Evolutionary conservation across 2,888 invertebrate species (phyloP), one percentile per base, ranked within the genome.

Genomic region (Dicyrtomina minuta): DNA sequence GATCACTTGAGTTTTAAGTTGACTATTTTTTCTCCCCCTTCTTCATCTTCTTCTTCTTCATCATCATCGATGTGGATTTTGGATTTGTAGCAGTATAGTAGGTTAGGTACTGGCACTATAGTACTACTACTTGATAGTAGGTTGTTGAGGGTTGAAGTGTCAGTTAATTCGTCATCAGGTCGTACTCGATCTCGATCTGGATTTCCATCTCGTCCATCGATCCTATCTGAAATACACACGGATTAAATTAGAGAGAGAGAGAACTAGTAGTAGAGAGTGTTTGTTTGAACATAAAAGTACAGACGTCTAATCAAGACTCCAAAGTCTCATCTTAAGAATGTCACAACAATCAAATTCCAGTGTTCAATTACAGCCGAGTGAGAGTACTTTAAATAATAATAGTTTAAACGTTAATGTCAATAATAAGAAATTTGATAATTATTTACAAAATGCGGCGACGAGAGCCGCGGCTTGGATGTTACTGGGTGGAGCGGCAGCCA

Each of bases 381-480:
- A 64, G 33, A 39, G 33, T 41, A 15, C 33, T 33, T 33, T 33
- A 33, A 33, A 33, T 33, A 33, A 33, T 33, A 33, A 33, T 33
- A 33, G 26, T 55, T 5, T 33, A 5, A 33, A 33, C 33, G 33
- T 33, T 33, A 43, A 39, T 39, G 33, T 22, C 8, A 59, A 39
- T 41, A 43, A 39, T 39, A 68, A 61, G 41, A 68, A 68, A 60
- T 68, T 68, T 44, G 68, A 68, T 41, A 59, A 60, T 60, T 68
- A 68, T 26, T 26, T 69, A 26, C 69, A 69, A 58, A 69, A 65
- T 59, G 69, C 69, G 13, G 69, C 69, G 20, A 58, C 69, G 1
- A 27, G 64, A 22, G 67, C 70, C 0, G 70, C 72, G 8, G 72
- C 72, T 49, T 72, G 72, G 72, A 62, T 72, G 44, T 53, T 72